phyloP scores from a whole-genome alignment of 1,140 invertebrate species.

The Musca domestica region DNA sequence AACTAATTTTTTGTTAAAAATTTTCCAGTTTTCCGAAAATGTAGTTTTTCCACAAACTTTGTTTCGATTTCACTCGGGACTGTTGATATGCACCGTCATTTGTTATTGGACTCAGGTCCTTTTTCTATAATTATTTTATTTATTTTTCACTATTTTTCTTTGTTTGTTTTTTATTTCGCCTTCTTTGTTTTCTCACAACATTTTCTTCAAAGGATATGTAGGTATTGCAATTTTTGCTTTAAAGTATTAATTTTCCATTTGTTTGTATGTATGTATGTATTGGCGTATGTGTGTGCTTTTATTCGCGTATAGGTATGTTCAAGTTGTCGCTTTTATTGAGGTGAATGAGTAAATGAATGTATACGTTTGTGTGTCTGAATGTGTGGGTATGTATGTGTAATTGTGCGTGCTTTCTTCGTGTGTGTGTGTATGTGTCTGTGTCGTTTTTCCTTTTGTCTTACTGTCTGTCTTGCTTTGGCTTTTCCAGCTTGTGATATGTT shows the following conservation, averaged over 20 bases:
- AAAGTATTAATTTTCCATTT: neutral
- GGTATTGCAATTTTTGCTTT: neutral
- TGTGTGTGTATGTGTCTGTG: neutral
- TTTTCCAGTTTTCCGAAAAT: neutral
- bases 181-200: neutral
- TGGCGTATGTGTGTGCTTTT: neutral
- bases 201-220: neutral
- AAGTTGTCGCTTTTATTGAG: neutral
- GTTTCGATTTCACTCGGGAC: neutral
- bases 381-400: neutral
- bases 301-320: neutral
- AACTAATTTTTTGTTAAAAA: conserved; percentile 6
- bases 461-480: conserved; percentile 3
- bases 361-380: too few relatives aligned
- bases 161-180: neutral
- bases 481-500: conserved; percentile 11
- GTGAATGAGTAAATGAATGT: too few relatives aligned
- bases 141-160: neutral
- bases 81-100: neutral
- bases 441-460: neutral
- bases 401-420: neutral
- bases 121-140: neutral
- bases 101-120: neutral
- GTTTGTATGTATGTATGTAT: neutral
- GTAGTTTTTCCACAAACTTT: neutral